Conservation (phyloP, 2,888 invertebrate species). For the Drosophila pegasa region DNA sequence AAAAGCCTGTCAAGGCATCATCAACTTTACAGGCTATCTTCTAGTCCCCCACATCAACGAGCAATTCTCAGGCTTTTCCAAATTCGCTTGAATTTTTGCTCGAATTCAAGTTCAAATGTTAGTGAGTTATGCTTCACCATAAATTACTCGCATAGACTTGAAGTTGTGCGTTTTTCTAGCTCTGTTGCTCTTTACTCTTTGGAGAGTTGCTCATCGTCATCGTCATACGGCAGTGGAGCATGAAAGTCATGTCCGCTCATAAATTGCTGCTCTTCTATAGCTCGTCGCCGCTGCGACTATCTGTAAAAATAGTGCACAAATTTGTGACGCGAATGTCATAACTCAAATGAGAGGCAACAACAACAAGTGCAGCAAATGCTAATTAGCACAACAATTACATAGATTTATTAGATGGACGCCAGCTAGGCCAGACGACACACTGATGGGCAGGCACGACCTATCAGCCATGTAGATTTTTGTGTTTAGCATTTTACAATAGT, state of each 20-base stretch:
- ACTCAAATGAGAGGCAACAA: conserved; percentile 40
- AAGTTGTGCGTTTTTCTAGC: conserved; percentile 37
- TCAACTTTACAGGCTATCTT: conserved; percentile 22
- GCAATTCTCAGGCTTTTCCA: conserved; percentile 5
- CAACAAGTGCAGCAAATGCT: conserved; percentile 58
- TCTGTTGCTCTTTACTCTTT: conserved; percentile 17
- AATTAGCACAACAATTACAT: conserved; percentile 73
- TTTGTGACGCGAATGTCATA: conserved; percentile 72
- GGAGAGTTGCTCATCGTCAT: conserved; percentile 60
- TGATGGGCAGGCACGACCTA: conserved; percentile 8
- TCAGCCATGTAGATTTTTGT: conserved; percentile 43
- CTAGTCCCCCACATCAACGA: not conserved
- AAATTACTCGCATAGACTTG: conserved; percentile 42
- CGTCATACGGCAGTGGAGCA: conserved; percentile 69
- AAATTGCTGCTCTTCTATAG: conserved; percentile 55
- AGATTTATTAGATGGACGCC: conserved; percentile 71
- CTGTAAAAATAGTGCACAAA: conserved; percentile 56
- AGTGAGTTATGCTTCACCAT: conserved; percentile 47
- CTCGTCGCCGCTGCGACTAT: conserved; percentile 25
- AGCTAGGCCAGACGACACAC: conserved; percentile 33
- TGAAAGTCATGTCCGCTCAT: conserved; percentile 78
- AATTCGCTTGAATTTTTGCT: conserved; percentile 30
- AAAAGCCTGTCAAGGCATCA: no score
- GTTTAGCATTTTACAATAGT: conserved; percentile 39
- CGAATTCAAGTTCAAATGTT: conserved; percentile 72